Evolutionary conservation across 2,797 vertebrate species (phyloP).

Genomic region (Lindbergichthys nudifrons): DNA sequence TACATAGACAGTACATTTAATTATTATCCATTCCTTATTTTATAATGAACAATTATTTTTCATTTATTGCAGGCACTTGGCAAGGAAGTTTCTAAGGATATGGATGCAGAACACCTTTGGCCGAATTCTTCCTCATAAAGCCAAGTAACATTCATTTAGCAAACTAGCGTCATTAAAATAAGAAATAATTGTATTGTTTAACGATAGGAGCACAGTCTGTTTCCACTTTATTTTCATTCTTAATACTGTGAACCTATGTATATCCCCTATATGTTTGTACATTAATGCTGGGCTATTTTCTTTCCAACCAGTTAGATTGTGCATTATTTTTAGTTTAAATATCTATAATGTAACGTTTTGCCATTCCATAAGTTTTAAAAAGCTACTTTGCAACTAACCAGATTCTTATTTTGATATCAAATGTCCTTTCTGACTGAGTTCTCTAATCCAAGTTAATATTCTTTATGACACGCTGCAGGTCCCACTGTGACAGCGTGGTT

Average conservation of each 20-base stretch:
- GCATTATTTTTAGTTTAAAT: too few species aligned
- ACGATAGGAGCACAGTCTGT: neutral
- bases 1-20: too few species aligned
- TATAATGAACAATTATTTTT: neutral
- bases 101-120: constrained; percentile 93
- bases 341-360: too few species aligned
- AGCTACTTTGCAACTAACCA: too few species aligned
- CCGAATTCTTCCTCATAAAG: constrained; percentile 85
- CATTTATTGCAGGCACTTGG: constrained; percentile 83
- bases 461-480: constrained; percentile 73
- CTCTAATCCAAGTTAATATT: neutral
- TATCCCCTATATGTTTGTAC: too few species aligned
- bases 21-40: too few species aligned
- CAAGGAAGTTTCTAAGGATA: constrained; percentile 90
- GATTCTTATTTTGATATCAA: neutral
- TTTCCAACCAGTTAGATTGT: too few species aligned
- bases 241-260: too few species aligned
- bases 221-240: neutral
- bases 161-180: neutral
- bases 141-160: constrained; percentile 82
- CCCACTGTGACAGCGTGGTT: constrained; percentile 75
- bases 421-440: neutral
- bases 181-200: neutral
- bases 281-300: too few species aligned
- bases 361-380: too few species aligned